A percentile compares a stretch with the other conserved stretches of the same genome.
Conservation (phyloP, 2,113 vertebrate genomes). For the Mixornis gularis region DNA sequence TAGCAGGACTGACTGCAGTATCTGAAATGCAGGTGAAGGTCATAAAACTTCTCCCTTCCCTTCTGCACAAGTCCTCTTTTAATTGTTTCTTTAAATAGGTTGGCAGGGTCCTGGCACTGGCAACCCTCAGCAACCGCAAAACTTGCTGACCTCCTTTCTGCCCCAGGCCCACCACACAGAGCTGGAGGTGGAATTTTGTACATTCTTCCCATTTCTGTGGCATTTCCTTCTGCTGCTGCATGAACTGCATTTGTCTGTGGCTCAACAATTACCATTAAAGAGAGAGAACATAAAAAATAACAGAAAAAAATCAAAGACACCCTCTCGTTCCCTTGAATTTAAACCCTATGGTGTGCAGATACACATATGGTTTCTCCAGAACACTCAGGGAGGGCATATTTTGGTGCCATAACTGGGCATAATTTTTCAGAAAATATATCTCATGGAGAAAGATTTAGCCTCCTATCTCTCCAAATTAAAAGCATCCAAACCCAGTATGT, state of each 20-base stretch:
- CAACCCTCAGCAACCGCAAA: accelerated
- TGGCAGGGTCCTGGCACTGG: neutral
- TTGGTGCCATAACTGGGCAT: neutral
- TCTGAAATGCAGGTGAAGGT: neutral
- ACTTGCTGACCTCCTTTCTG: neutral
- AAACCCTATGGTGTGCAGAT: neutral
- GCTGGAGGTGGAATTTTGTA: constrained; percentile 42
- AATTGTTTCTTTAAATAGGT: neutral
- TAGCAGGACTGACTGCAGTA: neutral
- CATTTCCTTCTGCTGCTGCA: neutral
- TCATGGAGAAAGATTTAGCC: neutral
- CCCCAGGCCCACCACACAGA: neutral
- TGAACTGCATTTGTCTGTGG: neutral
- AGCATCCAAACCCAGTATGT: neutral
- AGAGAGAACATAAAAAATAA: neutral
- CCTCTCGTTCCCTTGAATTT: neutral
- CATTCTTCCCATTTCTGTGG: constrained; percentile 45
- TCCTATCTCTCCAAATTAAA: neutral
- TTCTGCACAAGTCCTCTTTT: neutral
- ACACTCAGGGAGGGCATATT: neutral
- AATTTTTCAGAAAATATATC: neutral
- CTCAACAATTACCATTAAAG: neutral
- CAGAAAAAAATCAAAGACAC: neutral
- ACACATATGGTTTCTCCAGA: neutral
- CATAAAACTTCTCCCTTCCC: neutral